Conservation (phyloP, 2,797 vertebrate genomes). For the Helarctos malayanus region DNA sequence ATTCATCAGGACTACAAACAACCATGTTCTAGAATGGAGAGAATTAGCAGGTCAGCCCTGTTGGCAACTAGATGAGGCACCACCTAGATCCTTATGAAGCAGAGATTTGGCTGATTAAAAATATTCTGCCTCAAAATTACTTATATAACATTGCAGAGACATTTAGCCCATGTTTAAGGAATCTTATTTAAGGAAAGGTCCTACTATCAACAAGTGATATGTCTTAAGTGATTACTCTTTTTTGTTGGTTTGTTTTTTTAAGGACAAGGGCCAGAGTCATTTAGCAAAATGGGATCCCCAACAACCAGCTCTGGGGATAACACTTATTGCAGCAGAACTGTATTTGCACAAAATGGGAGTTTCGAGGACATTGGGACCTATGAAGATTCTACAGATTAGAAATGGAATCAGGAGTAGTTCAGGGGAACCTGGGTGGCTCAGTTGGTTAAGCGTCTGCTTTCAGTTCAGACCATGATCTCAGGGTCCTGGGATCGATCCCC, state of each 20-base stretch:
- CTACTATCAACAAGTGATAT: neutral
- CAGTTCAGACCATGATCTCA: too few relatives aligned
- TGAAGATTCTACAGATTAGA: neutral
- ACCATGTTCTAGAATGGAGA: conserved; percentile 20
- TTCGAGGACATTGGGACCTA: neutral
- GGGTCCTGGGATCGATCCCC: too few relatives aligned
- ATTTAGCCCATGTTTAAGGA: conserved; percentile 13
- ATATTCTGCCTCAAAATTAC: conserved; percentile 40
- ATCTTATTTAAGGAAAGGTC: conserved; percentile 46
- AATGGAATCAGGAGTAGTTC: conserved; percentile 34
- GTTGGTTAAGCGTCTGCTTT: too few relatives aligned
- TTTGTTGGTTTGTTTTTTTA: conserved; percentile 17
- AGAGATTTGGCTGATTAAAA: conserved; percentile 52
- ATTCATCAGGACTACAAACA: conserved; percentile 65
- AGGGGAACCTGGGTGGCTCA: too few relatives aligned
- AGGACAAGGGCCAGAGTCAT: conserved; percentile 32
- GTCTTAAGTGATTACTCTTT: neutral
- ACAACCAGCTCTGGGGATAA: neutral
- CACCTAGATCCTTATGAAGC: conserved; percentile 38
- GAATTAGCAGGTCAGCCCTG: conserved; percentile 54
- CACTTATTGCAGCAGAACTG: conserved; percentile 5
- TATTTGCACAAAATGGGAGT: neutral
- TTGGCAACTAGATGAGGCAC: conserved; percentile 41
- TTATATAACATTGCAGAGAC: neutral
- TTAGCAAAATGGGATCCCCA: conserved; percentile 48